Evolutionary conservation across 1,140 invertebrate species (phyloP), one percentile per base, ranked within the genome.

Genomic region (Drosophila micromelanica): DNA sequence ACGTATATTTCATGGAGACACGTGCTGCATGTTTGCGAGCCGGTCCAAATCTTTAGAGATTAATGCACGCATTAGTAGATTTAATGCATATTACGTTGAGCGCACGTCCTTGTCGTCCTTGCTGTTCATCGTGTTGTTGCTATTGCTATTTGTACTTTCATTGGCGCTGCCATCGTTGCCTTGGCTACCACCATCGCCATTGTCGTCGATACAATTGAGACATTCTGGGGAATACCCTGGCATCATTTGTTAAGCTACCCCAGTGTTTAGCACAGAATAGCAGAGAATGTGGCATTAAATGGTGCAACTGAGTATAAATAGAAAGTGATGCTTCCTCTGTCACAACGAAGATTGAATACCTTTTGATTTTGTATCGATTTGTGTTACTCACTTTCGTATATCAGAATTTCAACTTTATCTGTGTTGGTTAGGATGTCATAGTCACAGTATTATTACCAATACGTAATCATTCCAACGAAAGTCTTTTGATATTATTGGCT

Each of bases 31-130:
- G 68, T 80, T 73, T 68, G 80, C 77, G 51, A 72, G 71, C 45
- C 43, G 71, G 82, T 63, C 78, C 73, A 71, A 78, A 68, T 71
- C 84, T 79, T 87, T 46, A 67, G 82, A 90, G 90, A 91, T 91
- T 91, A 91, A 91, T 91, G 90, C 79, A 90, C 84, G 84, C 90
- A 91, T 91, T 91, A 91, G 90, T 85, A 78, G 90, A 91, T 89
- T 91, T 91, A 91, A 91, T 91, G 90, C 80, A 87, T 90, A 80
- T 90, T 85, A 90, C 80, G 76, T 40, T 64, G 64, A 30, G 72
- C 59, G 57, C 46, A 57, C 62, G 73, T 61, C 45, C 49, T 62
- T 51, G 63, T 30, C 27, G 23, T 46, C 42, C 32, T 42, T 37
- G 57, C 43, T 27, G 30, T n/a, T 56, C 11, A 20, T 13, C 32